Base-by-base conservation (phyloP, 1,140 invertebrate species). In the Macrobrachium nipponense region DNA sequence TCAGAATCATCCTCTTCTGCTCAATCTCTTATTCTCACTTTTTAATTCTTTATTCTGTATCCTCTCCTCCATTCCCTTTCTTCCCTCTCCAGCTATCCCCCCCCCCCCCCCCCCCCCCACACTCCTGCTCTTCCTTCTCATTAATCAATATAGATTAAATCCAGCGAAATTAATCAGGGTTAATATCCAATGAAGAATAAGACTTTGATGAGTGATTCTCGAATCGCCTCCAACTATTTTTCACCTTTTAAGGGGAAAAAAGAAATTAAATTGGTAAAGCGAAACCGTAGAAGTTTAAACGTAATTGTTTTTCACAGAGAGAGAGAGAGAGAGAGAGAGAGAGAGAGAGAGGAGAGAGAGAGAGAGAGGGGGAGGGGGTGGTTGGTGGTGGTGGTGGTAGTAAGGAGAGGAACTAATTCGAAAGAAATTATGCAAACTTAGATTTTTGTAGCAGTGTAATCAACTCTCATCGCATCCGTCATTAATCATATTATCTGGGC, bases 351-450 rank as follows among this genome's bases (percentile, higher is more conserved):
- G 20, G 59, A 78, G 23, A 78, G 76, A 78, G 23, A 10, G 17
- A 61, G 59, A 78, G 60, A 60, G 60, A 78, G 44, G 59, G 51
- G 59, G 60, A n/a, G 59, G 27, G 76, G 11, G 20, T 4, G 20
- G 59, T 62, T 75, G 75, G 6, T 20, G 60, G 75, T 43, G 27
- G 64, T 4, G 68, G n/a, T 15, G 58, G 8, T 27, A 70, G n/a
- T 2, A 78, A 60, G 51, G 23, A 61, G 44, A 27, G 20, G 20
- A 86, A 86, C 66, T 79, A 86, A 80, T 80, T 72, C 83, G 23
- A 80, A 86, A 86, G 76, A 86, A 86, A 86, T 86, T 86, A 86
- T 86, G 83, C 83, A 86, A 86, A 86, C 83, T 86, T 86, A 72
- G 68, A 86, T 80, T 86, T 86, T 85, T 86, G 44, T 79, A 60